Percentiles rank a stretch among this genome's conserved stretches.
phyloP scores from a whole-genome alignment of 92 coral and sea anemone genomes.

The Zoanthus sansibaricus region DNA sequence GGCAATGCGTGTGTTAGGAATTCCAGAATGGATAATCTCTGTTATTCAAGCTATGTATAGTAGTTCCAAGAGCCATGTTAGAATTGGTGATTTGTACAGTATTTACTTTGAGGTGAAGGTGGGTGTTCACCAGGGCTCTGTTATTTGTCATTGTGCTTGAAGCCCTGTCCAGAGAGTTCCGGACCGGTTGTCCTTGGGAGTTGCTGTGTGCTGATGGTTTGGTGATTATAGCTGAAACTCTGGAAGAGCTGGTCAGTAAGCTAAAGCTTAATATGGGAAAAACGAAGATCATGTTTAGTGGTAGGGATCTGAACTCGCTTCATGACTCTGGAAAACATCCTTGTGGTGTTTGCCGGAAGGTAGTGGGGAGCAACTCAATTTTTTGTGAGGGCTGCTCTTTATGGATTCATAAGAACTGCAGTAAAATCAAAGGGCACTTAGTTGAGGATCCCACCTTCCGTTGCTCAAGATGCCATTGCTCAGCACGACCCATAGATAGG shows the following conservation, averaged over 20 bases:
- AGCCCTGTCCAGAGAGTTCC: conserved; percentile 1
- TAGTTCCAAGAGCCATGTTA: no score
- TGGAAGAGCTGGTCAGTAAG: conserved; percentile 13
- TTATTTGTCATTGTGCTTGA: neutral
- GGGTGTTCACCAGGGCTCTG: neutral
- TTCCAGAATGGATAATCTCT: neutral
- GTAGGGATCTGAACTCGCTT: neutral
- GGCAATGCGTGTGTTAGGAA: neutral
- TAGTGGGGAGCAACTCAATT: neutral
- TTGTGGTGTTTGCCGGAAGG: neutral
- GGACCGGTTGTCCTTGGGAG: neutral
- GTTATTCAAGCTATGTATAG: neutral
- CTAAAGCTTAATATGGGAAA: conserved; percentile 5
- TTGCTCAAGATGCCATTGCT: neutral
- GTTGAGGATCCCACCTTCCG: neutral
- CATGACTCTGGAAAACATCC: conserved; percentile 7
- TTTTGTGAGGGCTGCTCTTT: neutral
- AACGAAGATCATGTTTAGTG: neutral
- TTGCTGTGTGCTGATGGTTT: neutral
- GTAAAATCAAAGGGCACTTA: no score
- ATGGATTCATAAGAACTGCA: neutral
- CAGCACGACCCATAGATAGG: neutral
- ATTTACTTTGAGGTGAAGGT: neutral
- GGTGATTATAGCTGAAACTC: neutral
- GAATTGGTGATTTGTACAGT: no score